Base-by-base conservation (phyloP, 2,888 invertebrate genomes). In the Geotrupes spiniger region DNA sequence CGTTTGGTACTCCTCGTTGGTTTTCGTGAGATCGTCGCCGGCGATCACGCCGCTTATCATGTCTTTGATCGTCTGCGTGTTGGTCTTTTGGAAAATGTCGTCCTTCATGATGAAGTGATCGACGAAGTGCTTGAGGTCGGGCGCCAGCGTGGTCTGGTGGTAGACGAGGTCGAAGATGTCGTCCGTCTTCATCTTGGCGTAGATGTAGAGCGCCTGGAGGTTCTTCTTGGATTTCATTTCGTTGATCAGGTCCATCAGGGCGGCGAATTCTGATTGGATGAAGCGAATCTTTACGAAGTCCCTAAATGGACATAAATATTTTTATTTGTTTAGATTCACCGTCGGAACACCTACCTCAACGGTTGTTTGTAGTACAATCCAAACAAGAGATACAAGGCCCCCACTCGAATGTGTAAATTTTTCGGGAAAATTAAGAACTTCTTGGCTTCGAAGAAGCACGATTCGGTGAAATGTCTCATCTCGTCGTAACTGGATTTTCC, bases 301-400 rank as follows among this genome's bases (percentile, higher is more conserved):
- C 21, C 64, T 64, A n/a, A n/a, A n/a, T n/a, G n/a, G n/a, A 43
- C 9, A 10, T n/a, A 41, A n/a, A 37, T 27, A 11, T 8, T 4
- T 8, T 29, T 4, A 29, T 29, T 29, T 4, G 10, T 33, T 33
- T 33, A 29, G 8, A 29, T 33, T 11, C 11, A 21, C n/a, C n/a
- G n/a, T n/a, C n/a, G n/a, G n/a, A n/a, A n/a, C 16, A 59, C 60
- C 59, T 57, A 68, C 68, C 56, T 57, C 6, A 66, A 29, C 2
- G 67, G 68, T 52, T 69, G 69, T 47, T 67, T 68, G 42, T 64
- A 67, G 51, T 66, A 70, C 11, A 70, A 39, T 9, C 60, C 63
- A 53, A 69, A 69, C 3, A 70, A 36, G 17, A 66, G 43, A 53
- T 66, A 69, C 17, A 70, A 49, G 1, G 66, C 66, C 3, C 68